Evolutionary conservation across 2,888 invertebrate genomes (phyloP).

Genomic region (Meghimatium bilineatum): DNA sequence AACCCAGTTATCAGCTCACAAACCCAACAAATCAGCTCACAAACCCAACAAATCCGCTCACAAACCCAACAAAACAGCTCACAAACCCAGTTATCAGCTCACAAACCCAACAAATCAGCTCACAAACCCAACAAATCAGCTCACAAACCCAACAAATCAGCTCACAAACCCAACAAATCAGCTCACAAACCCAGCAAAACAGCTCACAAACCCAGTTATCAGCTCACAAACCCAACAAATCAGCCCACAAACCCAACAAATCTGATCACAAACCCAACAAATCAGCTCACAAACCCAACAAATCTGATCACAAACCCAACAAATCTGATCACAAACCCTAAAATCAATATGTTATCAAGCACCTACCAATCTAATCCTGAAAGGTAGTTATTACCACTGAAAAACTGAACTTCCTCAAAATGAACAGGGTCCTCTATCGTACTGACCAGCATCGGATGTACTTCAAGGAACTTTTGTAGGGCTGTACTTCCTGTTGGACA

Average conservation of each 20-base stretch:
- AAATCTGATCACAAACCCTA: too few relatives aligned
- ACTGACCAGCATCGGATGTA: constrained; percentile 93
- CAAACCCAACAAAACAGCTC: not conserved
- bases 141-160: not conserved
- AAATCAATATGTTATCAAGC: too few relatives aligned
- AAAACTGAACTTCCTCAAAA: constrained; percentile 99
- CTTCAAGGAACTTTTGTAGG: constrained; percentile 93
- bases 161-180: not conserved
- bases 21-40: too few relatives aligned
- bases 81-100: too few relatives aligned
- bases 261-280: not conserved
- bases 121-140: not conserved
- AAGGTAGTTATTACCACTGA: constrained; percentile 97
- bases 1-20: too few relatives aligned
- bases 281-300: not conserved
- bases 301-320: too few relatives aligned
- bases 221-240: not conserved
- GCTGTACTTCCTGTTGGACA: constrained; percentile 88
- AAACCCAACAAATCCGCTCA: too few relatives aligned
- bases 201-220: not conserved
- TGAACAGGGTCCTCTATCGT: constrained; percentile 93
- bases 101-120: not conserved
- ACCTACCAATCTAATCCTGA: constrained; percentile 83
- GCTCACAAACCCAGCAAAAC: not conserved
- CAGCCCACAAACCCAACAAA: not conserved